phyloP scores from a whole-genome alignment of 2,888 invertebrate species.

The Sinodicranocentrus sp. region DNA sequence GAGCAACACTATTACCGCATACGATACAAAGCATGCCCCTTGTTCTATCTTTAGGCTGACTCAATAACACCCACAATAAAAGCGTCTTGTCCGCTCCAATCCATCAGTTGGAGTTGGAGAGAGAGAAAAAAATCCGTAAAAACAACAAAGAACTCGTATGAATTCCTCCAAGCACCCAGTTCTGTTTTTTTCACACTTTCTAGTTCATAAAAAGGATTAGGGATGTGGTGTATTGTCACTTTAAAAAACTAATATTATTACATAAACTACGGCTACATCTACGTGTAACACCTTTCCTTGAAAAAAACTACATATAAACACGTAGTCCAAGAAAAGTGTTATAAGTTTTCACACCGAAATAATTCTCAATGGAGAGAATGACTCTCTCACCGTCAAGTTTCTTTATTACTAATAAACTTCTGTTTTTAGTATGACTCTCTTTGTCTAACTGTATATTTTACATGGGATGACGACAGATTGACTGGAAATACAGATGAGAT shows the following conservation, averaged over 20 bases:
- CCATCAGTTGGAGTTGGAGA: conserved; percentile 25
- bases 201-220: not conserved
- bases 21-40: not conserved
- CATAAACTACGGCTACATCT: conserved; percentile 7
- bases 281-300: not conserved
- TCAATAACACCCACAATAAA: conserved; percentile 31
- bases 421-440: too few species aligned
- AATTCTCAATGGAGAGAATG: not conserved
- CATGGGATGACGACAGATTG: conserved; percentile 17
- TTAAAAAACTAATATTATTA: not conserved
- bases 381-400: not conserved
- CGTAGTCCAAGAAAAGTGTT: not conserved
- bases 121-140: conserved; percentile 24
- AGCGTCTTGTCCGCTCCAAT: conserved; percentile 24
- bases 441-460: conserved; percentile 12
- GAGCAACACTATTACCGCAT: too few species aligned
- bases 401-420: not conserved
- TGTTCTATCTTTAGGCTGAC: conserved; percentile 16
- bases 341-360: conserved; percentile 1
- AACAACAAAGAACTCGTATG: conserved; percentile 25
- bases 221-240: too few species aligned
- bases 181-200: not conserved
- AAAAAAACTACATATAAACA: conserved; percentile 11
- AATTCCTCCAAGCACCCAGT: not conserved
- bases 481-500: conserved; percentile 27